These are phyloP conservation scores for Eremobia ochroleuca DNA, from an alignment of 2,888 invertebrate genomes.

Conservation along the genomic window DNA sequence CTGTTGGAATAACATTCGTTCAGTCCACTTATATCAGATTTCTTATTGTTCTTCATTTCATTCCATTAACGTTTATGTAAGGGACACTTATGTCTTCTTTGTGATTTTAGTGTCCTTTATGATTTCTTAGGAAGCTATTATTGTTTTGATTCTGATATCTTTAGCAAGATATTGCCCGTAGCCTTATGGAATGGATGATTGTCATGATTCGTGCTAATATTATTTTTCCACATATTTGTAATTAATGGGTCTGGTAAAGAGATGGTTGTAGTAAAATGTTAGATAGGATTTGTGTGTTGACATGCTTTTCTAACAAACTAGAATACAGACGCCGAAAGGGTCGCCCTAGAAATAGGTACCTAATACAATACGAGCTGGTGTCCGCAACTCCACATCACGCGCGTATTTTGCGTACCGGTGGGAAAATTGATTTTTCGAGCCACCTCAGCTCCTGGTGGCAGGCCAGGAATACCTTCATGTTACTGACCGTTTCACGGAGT, in stretches of 20 bases:
- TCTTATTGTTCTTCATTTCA: conserved; percentile 86
- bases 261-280: background rate
- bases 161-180: conserved; percentile 12
- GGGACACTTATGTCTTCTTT: conserved; percentile 79
- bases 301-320: background rate
- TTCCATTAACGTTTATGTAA: conserved; percentile 85
- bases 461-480: background rate
- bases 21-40: conserved; percentile 88
- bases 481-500: background rate
- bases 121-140: conserved; percentile 46
- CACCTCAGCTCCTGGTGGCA: background rate
- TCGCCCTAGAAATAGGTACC: background rate
- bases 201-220: background rate
- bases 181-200: conserved; percentile 1
- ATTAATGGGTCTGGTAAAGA: background rate
- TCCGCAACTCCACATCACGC: too few species aligned
- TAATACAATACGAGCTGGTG: background rate
- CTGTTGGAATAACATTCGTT: conserved; percentile 86
- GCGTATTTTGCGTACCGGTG: background rate
- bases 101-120: conserved; percentile 50
- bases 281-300: background rate
- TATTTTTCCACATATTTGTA: background rate
- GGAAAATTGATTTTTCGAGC: background rate
- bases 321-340: background rate
- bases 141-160: conserved; percentile 48